A percentile compares a stretch with the other conserved stretches of the same genome.
These are phyloP conservation scores for Orchestes rusci DNA, from an alignment of 2,888 invertebrate species.

Conservation along the genomic window DNA sequence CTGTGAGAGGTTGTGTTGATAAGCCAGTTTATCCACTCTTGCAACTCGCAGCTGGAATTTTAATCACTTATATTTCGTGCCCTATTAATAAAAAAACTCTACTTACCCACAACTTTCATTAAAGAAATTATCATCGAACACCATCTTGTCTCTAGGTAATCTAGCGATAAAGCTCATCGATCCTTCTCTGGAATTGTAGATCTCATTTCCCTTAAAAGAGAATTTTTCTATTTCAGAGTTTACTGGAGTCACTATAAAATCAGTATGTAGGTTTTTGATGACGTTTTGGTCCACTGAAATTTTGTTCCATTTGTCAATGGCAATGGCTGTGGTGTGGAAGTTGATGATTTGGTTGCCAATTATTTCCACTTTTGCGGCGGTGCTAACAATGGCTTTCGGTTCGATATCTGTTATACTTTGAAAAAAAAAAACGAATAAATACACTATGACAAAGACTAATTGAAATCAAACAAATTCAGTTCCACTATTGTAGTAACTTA, in stretches of 20 bases:
- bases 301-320: conserved; percentile 58
- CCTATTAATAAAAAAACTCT: background rate
- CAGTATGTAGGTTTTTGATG: conserved; percentile 50
- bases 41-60: conserved; percentile 50
- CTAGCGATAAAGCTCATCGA: conserved; percentile 56
- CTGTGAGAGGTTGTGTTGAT: conserved; percentile 41
- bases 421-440: no score
- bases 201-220: conserved; percentile 52
- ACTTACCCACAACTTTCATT: conserved; percentile 48
- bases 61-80: background rate
- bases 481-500: no score
- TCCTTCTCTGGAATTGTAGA: conserved; percentile 45
- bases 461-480: no score
- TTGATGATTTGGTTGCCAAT: conserved; percentile 54
- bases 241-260: conserved; percentile 40
- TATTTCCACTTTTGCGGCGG: conserved; percentile 54
- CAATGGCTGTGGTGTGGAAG: conserved; percentile 54
- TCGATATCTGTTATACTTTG: conserved; percentile 56
- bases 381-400: conserved; percentile 57
- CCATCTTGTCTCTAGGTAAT: conserved; percentile 45
- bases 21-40: conserved; percentile 51
- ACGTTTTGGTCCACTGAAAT: conserved; percentile 58
- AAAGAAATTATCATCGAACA: conserved; percentile 56
- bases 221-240: conserved; percentile 38
- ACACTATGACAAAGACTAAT: no score